A percentile compares a stretch with the other conserved stretches of the same genome.
phyloP scores from a whole-genome alignment of 2,797 vertebrate genomes.

The Poecile montanus region DNA sequence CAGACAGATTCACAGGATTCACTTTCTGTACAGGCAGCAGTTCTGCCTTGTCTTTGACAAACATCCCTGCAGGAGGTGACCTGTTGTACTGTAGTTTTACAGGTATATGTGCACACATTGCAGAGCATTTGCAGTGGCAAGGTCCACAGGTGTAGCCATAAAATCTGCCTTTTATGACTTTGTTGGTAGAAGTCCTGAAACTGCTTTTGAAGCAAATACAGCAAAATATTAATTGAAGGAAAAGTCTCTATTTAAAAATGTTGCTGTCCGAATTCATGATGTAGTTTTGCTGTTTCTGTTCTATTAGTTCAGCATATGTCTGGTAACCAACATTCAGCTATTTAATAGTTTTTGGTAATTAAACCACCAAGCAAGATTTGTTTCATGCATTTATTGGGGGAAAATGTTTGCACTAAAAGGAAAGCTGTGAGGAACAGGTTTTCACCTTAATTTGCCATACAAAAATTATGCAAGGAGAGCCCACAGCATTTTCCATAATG shows the following conservation, averaged over 20 bases:
- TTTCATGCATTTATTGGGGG: neutral
- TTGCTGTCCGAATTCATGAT: rapidly evolving
- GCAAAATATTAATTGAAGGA: neutral
- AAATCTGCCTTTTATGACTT: neutral
- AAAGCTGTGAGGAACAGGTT: neutral
- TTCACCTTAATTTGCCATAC: neutral
- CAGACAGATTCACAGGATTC: neutral
- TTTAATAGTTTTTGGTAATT: neutral
- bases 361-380: neutral
- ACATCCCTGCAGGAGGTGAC: neutral
- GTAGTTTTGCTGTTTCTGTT: neutral
- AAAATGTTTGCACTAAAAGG: neutral
- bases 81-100: neutral
- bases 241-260: neutral
- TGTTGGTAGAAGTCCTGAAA: neutral
- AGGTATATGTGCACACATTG: rapidly evolving
- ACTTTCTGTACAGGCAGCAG: neutral
- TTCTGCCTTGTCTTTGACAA: neutral
- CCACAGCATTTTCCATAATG: neutral
- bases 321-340: neutral
- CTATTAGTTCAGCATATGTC: neutral
- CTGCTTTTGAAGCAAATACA: neutral
- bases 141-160: neutral
- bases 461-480: neutral
- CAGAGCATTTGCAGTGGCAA: neutral